Evolutionary conservation across 2,113 vertebrate genomes (phyloP).

Genomic region (Gulo gulo): DNA sequence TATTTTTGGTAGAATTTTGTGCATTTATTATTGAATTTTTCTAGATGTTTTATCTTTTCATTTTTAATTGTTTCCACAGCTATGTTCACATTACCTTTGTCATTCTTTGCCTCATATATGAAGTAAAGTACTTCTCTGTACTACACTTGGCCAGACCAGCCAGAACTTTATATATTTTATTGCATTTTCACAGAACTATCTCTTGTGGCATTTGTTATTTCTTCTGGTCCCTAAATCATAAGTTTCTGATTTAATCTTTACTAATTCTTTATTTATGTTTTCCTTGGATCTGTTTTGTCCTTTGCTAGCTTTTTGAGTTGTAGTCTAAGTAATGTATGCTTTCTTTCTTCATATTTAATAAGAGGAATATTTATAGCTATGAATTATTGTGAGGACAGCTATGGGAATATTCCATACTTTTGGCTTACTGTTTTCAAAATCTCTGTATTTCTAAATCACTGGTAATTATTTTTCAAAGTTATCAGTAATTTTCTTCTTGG

Average conservation of each 20-base stretch:
- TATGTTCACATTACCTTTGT: neutral
- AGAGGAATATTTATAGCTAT: neutral
- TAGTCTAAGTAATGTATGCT: neutral
- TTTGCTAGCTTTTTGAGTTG: slow-evolving; percentile 13
- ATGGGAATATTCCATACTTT: neutral
- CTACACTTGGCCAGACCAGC: neutral
- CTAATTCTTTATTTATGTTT: slow-evolving; percentile 43
- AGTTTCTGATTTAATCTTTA: slow-evolving; percentile 48
- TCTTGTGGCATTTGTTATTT: neutral
- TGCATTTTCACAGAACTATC: neutral
- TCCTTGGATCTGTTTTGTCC: neutral
- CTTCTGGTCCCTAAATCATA: slow-evolving; percentile 1
- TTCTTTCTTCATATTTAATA: slow-evolving; percentile 19
- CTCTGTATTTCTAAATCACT: neutral
- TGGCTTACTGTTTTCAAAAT: neutral
- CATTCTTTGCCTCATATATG: neutral
- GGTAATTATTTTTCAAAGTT: slow-evolving; percentile 32
- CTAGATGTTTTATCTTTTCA: neutral
- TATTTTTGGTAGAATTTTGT: neutral
- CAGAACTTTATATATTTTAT: neutral
- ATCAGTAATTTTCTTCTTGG: neutral
- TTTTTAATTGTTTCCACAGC: neutral
- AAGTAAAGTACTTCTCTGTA: neutral
- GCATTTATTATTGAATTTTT: neutral
- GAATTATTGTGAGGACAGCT: neutral